These are phyloP conservation scores for Magallana nippona DNA, from an alignment of 2,888 invertebrate species.

Conservation along the genomic window DNA sequence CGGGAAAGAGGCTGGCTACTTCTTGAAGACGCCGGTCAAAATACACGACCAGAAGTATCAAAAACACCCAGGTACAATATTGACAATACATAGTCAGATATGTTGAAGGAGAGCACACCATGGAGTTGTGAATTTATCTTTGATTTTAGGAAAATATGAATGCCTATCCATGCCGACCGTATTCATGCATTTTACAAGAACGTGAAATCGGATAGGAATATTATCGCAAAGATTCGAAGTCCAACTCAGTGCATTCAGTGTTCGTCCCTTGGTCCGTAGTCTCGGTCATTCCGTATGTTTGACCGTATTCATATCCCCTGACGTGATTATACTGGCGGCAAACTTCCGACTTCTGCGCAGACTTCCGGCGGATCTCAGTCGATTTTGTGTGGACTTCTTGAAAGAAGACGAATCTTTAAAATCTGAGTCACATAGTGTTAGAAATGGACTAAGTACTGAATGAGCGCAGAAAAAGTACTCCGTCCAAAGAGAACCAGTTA, in stretches of 20 bases:
- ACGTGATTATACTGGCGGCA: constrained; percentile 38
- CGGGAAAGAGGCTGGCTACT: no score
- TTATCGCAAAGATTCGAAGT: neutral
- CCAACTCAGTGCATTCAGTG: neutral
- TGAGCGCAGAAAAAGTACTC: constrained; percentile 52
- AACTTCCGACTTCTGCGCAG: constrained; percentile 33
- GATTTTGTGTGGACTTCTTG: constrained; percentile 15
- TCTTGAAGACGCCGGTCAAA: no score
- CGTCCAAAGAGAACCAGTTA: constrained; percentile 35
- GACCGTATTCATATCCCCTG: constrained; percentile 37
- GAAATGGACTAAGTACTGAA: constrained; percentile 51
- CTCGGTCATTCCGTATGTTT: constrained; percentile 25
- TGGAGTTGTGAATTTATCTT: no score
- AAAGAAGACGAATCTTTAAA: constrained; percentile 48
- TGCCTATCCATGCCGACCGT: no score
- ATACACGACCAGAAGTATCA: no score
- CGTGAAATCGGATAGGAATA: no score
- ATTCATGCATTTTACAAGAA: no score
- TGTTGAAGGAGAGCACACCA: no score
- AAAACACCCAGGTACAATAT: no score
- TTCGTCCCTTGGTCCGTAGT: no score
- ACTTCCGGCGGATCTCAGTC: constrained; percentile 32
- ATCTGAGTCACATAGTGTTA: constrained; percentile 55
- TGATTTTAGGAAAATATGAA: no score
- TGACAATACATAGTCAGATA: no score